phyloP scores from a whole-genome alignment of 2,888 invertebrate genomes.

The Caenorhabditis sp. region DNA sequence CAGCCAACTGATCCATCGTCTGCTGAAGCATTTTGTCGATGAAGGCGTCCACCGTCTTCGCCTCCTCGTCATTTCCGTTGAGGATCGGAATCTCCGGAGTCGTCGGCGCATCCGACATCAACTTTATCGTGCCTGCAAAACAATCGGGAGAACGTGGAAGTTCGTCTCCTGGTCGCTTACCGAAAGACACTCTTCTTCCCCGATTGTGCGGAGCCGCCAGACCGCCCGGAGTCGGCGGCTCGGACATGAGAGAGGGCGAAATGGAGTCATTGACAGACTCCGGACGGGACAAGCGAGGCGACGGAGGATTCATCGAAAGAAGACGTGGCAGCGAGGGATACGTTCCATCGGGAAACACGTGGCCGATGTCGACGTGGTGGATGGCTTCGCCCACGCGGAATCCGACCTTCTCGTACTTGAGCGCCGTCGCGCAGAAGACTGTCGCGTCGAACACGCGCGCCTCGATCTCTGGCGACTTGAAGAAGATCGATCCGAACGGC shows the following conservation, averaged over 20 bases:
- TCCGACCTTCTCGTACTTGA: constrained; percentile 49
- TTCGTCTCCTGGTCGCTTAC: constrained; percentile 26
- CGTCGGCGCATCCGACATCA: constrained; percentile 57
- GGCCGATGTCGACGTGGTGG: constrained; percentile 54
- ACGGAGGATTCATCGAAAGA: constrained; percentile 56
- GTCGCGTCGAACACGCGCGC: constrained; percentile 65
- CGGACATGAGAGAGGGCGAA: constrained; percentile 38
- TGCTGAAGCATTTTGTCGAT: constrained; percentile 55
- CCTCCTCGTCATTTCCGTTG: constrained; percentile 28
- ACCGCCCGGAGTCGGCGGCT: constrained; percentile 47
- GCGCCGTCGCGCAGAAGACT: constrained; percentile 58
- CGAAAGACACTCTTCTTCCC: constrained; percentile 63
- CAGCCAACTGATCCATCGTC: constrained; percentile 53
- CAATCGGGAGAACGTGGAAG: neutral
- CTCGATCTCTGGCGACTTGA: constrained; percentile 40
- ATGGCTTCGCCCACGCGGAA: constrained; percentile 49
- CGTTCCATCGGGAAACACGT: constrained; percentile 59
- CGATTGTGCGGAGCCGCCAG: constrained; percentile 56
- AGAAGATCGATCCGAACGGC: constrained; percentile 60
- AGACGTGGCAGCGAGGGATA: constrained; percentile 55
- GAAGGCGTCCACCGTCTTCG: constrained; percentile 41
- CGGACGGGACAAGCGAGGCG: constrained; percentile 55
- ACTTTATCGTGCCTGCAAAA: constrained; percentile 62
- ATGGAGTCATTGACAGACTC: constrained; percentile 46
- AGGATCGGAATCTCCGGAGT: constrained; percentile 47